These are phyloP conservation scores for Lissonota sp. DNA, from an alignment of 2,888 invertebrate genomes.

Conservation along the genomic window DNA sequence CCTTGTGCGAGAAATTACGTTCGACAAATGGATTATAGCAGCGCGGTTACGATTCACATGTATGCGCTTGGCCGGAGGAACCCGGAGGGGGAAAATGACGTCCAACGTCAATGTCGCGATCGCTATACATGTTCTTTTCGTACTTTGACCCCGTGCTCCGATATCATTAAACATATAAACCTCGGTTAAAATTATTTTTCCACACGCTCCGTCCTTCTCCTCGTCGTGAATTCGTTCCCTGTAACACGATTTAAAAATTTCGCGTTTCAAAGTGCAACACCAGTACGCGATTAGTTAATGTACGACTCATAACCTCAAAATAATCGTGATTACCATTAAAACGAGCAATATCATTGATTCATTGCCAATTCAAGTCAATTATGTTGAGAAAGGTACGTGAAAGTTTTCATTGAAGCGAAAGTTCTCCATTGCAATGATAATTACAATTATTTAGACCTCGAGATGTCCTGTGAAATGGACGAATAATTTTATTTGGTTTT, in stretches of 20 bases:
- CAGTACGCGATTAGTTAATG: no score
- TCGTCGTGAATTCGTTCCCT: neutral
- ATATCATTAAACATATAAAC: conserved; percentile 9
- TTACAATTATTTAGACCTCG: no score
- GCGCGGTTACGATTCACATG: neutral
- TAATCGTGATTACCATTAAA: no score
- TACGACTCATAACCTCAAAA: no score
- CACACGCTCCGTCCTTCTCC: conserved; percentile 15
- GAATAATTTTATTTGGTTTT: neutral
- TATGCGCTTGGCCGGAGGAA: neutral
- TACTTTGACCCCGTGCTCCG: conserved; percentile 52
- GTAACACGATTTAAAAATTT: neutral
- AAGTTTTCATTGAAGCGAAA: neutral
- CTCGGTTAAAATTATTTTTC: conserved; percentile 3
- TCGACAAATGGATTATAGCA: no score
- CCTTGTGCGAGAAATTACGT: neutral
- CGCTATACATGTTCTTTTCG: conserved; percentile 5
- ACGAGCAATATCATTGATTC: no score
- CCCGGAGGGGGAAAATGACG: neutral
- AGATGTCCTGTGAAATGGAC: neutral
- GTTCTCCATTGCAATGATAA: neutral
- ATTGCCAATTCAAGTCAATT: neutral
- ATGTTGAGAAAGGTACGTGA: conserved; percentile 63
- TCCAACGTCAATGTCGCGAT: neutral
- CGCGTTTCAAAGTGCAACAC: neutral